A percentile compares a stretch with the other conserved stretches of the same genome.
Conservation (phyloP, 53 echinoderm and acorn worm species). For the Paelopatides confundens region DNA sequence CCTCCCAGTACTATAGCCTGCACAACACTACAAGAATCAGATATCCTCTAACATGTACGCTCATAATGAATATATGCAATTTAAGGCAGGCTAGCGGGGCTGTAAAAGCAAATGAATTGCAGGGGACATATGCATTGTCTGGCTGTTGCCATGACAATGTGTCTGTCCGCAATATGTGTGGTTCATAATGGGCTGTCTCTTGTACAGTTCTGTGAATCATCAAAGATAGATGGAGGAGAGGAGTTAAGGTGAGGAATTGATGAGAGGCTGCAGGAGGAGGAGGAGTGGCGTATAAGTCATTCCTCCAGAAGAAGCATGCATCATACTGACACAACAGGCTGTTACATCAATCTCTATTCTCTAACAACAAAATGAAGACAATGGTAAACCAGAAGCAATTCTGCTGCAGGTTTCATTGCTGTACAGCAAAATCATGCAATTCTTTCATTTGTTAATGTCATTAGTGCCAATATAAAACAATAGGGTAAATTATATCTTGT, state of each 20-base stretch:
- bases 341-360: background rate
- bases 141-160: slow-evolving; percentile 15
- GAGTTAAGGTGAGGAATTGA: background rate
- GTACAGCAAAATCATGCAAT: no score
- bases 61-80: slow-evolving; percentile 14
- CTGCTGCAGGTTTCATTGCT: no score
- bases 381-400: no score
- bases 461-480: no score
- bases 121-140: slow-evolving; percentile 28
- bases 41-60: background rate
- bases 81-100: slow-evolving; percentile 2
- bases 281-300: background rate
- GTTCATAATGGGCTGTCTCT: slow-evolving; percentile 9
- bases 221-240: background rate
- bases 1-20: no score
- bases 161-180: background rate
- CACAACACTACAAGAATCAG: background rate
- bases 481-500: no score
- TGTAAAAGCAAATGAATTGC: slow-evolving; percentile 6
- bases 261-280: background rate
- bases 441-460: no score
- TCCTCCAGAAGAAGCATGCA: background rate
- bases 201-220: slow-evolving; percentile 23
- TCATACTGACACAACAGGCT: background rate
- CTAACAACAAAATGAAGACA: background rate